Conservation (phyloP, 2,888 invertebrate genomes). For the Sisyra nigra region DNA sequence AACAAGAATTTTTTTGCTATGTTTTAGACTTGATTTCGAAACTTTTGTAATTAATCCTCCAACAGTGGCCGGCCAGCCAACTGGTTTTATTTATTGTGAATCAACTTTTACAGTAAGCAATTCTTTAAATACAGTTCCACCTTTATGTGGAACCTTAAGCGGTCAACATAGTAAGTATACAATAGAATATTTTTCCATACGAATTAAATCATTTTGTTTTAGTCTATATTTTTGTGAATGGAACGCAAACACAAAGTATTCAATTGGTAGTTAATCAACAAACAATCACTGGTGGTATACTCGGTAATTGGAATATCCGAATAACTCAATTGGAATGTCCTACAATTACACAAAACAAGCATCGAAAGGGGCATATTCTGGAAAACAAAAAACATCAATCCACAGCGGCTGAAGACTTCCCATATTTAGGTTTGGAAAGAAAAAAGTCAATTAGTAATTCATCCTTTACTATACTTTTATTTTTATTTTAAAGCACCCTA, state of each 20-base stretch:
- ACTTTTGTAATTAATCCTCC: neutral
- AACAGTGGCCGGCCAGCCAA: neutral
- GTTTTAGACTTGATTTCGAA: neutral
- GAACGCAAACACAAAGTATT: neutral
- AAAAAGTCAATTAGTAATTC: slow-evolving; percentile 1
- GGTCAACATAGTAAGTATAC: neutral
- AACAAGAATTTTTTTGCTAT: no score
- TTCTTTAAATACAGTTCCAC: neutral
- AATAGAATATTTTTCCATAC: no score
- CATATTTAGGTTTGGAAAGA: slow-evolving; percentile 15
- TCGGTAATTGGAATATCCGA: neutral
- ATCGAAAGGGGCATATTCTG: neutral
- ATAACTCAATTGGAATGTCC: slow-evolving; percentile 4
- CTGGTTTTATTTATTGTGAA: no score
- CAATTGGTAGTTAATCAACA: neutral
- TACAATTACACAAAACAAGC: neutral
- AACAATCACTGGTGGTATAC: neutral
- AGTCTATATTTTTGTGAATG: neutral
- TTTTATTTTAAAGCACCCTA: slow-evolving; percentile 32
- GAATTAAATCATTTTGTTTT: no score
- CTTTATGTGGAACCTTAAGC: neutral
- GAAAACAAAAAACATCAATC: neutral
- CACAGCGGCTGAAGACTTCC: slow-evolving; percentile 16
- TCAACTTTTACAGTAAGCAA: neutral
- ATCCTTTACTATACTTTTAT: slow-evolving; percentile 5